Percentiles rank a stretch among this genome's conserved stretches.
Evolutionary conservation across 2,113 vertebrate genomes (phyloP).

Genomic region (Chamaea fasciata): DNA sequence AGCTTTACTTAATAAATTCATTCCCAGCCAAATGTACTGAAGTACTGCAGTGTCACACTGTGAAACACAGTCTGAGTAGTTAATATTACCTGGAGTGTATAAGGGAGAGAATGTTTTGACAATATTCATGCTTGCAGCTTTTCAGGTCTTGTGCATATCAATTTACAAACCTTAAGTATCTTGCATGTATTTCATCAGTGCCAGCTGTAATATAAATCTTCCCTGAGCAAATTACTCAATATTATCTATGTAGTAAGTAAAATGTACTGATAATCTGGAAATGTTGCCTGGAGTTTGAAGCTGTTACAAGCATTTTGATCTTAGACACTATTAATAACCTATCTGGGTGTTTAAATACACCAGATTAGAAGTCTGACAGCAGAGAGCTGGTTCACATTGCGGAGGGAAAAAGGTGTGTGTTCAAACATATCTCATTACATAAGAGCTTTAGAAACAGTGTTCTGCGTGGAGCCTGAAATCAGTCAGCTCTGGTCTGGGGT

Average conservation of each 20-base stretch:
- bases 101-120: neutral
- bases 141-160: neutral
- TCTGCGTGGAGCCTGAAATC: neutral
- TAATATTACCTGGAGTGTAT: neutral
- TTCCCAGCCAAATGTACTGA: neutral
- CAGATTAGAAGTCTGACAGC: constrained; percentile 29
- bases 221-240: neutral
- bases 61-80: neutral
- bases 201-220: neutral
- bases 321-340: constrained; percentile 18
- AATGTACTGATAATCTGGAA: neutral
- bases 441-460: neutral
- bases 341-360: constrained; percentile 10
- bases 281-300: neutral
- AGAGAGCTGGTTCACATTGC: neutral
- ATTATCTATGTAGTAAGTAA: neutral
- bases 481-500: neutral
- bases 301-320: neutral
- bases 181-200: neutral
- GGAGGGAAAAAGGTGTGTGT: neutral
- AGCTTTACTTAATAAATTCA: neutral
- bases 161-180: neutral
- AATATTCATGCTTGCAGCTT: neutral
- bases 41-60: neutral
- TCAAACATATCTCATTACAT: neutral